Evolutionary conservation across 2,888 invertebrate species (phyloP), one percentile per base, ranked within the genome.

Genomic region (Escarpia spicata): DNA sequence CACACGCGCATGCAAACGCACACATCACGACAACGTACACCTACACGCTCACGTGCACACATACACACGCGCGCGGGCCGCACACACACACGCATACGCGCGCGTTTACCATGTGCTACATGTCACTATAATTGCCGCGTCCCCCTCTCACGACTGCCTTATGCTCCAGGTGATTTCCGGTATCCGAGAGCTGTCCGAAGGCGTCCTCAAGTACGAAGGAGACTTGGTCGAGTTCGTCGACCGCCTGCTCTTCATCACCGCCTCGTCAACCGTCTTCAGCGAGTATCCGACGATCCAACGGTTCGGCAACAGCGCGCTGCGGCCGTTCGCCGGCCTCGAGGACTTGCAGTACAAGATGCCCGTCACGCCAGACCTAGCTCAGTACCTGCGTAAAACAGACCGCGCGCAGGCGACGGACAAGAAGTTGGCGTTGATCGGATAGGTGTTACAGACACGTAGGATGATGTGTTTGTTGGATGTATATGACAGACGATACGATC

Each of bases 121-220:
- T 3, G 52, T 12, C 52, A 52, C 52, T 9, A 52, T 52, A 9
- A 12, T 52, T 52, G 12, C 37, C 37, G 52, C 3, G 52, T 52
- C 52, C 9, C 52, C 52, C 10, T 52, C 75, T 75, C 26, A 75
- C 26, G 6, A 1, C 75, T 3, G 19, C 26, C 75, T 3, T 75
- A 75, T 75, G 75, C 75, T n/a, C 4, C 75, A 75, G 75, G 75
- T 75, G 19, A 91, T 94, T 19, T 94, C 95, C 31, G 96, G 96
- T 1, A 94, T 96, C 12, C 93, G 96, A 10, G 96, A 96, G 93
- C 94, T 96, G 3, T 95, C 96, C 0, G 96, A 96, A 92, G 96
- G 96, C 9, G 94, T 96, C 26, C 92, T 96, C 60, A 96, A 96
- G 93, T 96, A 96, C 93, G 95, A 95, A 92, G 95, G 95, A 2